phyloP scores from a whole-genome alignment of 2,797 vertebrate genomes.

The Lophius americanus region DNA sequence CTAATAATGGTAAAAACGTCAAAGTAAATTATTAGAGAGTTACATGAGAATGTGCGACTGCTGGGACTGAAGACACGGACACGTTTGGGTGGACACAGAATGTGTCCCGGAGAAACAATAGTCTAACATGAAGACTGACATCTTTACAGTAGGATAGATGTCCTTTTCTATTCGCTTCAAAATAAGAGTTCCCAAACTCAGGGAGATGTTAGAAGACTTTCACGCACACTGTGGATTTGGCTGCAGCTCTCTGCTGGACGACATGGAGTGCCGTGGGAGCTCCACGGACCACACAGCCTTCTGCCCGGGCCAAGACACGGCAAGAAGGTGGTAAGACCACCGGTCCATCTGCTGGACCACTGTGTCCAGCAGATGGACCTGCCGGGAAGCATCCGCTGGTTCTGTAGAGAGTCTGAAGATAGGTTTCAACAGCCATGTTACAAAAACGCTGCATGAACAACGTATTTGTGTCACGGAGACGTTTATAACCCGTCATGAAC shows the following conservation, averaged over 20 bases:
- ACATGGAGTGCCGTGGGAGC: slow-evolving; percentile 59
- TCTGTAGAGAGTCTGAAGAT: slow-evolving; percentile 8
- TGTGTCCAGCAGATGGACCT: slow-evolving; percentile 30
- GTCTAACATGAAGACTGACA: slow-evolving; percentile 28
- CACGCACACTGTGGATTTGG: slow-evolving; percentile 72
- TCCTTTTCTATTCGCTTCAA: slow-evolving; percentile 53
- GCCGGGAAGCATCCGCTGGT: slow-evolving; percentile 34
- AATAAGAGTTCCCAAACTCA: slow-evolving; percentile 61
- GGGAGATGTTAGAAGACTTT: slow-evolving; percentile 67
- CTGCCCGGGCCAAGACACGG: slow-evolving; percentile 51
- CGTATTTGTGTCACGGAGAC: too few species aligned
- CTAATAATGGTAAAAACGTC: slow-evolving; percentile 28
- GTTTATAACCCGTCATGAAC: too few species aligned
- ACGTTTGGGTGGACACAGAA: slow-evolving; percentile 20
- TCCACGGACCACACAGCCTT: slow-evolving; percentile 74
- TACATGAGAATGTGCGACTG: slow-evolving; percentile 11
- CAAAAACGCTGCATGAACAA: too few species aligned
- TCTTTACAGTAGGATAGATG: slow-evolving; percentile 33
- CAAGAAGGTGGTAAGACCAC: slow-evolving; percentile 48
- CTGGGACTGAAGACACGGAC: slow-evolving; percentile 6
- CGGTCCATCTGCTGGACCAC: slow-evolving; percentile 50
- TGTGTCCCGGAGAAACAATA: slow-evolving; percentile 28
- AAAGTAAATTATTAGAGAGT: slow-evolving; percentile 20
- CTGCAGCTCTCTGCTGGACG: slow-evolving; percentile 50
- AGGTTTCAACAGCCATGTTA: background rate